Conservation (phyloP, 2,888 invertebrate genomes). For the Celastrina argiolus region DNA sequence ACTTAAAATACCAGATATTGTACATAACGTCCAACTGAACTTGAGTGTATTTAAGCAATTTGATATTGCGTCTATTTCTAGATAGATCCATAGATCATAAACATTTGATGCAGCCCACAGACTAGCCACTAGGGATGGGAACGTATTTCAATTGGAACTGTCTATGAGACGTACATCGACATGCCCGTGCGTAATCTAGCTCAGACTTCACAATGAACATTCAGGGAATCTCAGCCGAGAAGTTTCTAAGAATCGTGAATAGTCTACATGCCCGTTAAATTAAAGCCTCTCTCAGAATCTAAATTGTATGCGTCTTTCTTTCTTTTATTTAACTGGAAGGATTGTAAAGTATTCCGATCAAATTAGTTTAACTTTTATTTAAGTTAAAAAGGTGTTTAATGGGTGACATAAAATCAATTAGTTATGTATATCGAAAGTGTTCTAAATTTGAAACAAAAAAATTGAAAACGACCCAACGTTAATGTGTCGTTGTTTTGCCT, state of each 20-base stretch:
- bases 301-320: not conserved
- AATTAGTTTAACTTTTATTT: too few species aligned
- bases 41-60: too few species aligned
- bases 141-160: constrained; percentile 5
- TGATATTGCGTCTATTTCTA: not conserved
- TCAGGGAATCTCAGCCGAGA: constrained; percentile 1
- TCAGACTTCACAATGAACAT: not conserved
- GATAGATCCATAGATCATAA: not conserved
- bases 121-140: not conserved
- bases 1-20: too few species aligned
- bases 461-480: too few species aligned
- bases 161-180: not conserved
- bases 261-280: not conserved
- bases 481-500: too few species aligned
- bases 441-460: too few species aligned
- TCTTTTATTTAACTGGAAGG: not conserved
- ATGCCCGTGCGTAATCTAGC: constrained; percentile 7
- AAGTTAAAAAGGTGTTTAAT: too few species aligned
- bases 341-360: not conserved
- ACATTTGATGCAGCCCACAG: not conserved
- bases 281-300: not conserved
- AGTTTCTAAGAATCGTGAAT: not conserved
- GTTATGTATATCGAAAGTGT: too few species aligned
- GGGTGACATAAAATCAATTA: too few species aligned
- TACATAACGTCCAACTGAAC: too few species aligned